phyloP scores from a whole-genome alignment of 2,113 vertebrate species.

The Columbina picui region DNA sequence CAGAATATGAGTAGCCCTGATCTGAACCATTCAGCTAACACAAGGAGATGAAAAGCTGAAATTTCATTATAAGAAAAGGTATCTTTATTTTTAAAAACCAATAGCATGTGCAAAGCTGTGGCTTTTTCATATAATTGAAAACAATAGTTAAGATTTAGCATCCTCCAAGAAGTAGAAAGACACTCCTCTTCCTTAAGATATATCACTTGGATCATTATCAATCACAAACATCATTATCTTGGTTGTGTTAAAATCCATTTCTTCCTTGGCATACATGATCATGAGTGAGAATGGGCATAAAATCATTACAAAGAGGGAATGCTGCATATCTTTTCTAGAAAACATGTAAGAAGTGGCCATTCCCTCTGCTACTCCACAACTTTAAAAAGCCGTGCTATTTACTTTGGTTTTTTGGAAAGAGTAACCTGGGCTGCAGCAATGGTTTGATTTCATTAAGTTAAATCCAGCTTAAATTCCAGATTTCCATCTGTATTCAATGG shows the following conservation, averaged over 20 bases:
- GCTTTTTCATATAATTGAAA: not conserved
- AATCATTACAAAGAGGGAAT: not conserved
- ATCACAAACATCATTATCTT: not conserved
- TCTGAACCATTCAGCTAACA: not conserved
- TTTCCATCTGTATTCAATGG: not conserved
- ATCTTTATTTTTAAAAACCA: conserved; percentile 30
- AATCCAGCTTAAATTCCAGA: not conserved
- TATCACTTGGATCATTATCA: not conserved
- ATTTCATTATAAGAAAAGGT: not conserved
- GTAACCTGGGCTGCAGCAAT: not conserved
- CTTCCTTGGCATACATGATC: not conserved
- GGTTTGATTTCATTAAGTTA: not conserved
- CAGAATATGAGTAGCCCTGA: not conserved
- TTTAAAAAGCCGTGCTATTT: not conserved
- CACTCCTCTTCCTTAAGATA: not conserved
- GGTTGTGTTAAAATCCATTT: not conserved
- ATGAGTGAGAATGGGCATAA: not conserved
- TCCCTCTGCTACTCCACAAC: not conserved
- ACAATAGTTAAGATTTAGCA: not conserved
- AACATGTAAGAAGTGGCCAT: not conserved
- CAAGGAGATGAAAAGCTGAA: not conserved
- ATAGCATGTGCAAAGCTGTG: not conserved
- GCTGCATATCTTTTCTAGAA: not conserved
- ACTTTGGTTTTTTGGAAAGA: not conserved
- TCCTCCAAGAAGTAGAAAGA: not conserved